Conservation (phyloP, 2,888 invertebrate species). For the Vesta saturnalis region DNA sequence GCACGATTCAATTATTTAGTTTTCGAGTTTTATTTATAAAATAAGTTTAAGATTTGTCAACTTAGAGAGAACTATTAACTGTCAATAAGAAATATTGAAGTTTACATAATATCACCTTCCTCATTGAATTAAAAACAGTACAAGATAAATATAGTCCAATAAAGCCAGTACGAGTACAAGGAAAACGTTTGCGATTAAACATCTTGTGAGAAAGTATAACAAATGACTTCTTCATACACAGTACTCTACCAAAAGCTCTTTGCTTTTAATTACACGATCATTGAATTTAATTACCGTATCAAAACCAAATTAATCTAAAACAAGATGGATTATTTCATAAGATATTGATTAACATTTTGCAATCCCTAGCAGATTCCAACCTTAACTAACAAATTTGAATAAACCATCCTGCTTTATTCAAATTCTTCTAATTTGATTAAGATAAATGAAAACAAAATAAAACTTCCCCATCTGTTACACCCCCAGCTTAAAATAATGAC, state of each 20-base stretch:
- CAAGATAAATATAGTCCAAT: too few species aligned
- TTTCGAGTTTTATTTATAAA: too few species aligned
- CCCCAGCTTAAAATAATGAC: neutral
- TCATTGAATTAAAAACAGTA: too few species aligned
- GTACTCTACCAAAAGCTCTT: neutral
- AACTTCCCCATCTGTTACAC: neutral
- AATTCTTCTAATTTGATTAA: neutral
- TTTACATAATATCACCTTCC: too few species aligned
- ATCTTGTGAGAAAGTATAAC: too few species aligned
- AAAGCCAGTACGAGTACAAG: too few species aligned
- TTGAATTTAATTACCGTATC: constrained; percentile 1
- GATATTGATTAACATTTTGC: constrained; percentile 1
- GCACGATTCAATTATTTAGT: too few species aligned
- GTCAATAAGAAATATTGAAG: too few species aligned
- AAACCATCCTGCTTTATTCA: neutral
- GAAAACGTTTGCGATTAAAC: too few species aligned
- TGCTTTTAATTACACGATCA: neutral
- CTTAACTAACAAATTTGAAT: neutral
- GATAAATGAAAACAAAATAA: neutral
- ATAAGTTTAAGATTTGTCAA: too few species aligned
- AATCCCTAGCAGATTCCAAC: neutral
- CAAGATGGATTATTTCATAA: neutral
- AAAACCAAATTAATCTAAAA: neutral
- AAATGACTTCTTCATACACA: neutral
- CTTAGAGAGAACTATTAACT: too few species aligned